Evolutionary conservation across 2,113 vertebrate genomes (phyloP).

Genomic region (Onychorhynchus coronatus): DNA sequence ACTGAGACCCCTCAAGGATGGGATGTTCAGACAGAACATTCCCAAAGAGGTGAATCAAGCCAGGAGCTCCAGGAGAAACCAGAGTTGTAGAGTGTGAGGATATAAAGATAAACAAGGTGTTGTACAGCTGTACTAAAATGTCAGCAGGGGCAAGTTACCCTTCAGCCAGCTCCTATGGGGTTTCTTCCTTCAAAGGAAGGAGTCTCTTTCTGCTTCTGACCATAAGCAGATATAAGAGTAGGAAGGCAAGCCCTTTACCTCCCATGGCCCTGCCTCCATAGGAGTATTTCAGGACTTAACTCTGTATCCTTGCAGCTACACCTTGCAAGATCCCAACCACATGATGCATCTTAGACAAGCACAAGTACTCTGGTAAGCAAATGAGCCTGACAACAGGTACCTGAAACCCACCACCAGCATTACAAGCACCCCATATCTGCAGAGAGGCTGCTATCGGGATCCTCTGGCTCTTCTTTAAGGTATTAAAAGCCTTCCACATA

Average conservation of each 20-base stretch:
- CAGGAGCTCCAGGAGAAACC: not conserved
- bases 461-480: not conserved
- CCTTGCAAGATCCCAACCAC: not conserved
- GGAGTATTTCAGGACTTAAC: not conserved
- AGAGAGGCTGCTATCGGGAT: not conserved
- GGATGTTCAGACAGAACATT: not conserved
- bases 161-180: not conserved
- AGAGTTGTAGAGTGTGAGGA: accelerated
- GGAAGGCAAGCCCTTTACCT: not conserved
- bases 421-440: not conserved
- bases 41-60: not conserved
- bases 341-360: not conserved
- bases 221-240: not conserved
- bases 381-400: not conserved
- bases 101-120: not conserved
- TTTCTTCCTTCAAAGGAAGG: not conserved
- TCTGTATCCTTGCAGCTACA: not conserved
- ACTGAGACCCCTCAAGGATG: not conserved
- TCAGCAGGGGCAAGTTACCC: not conserved
- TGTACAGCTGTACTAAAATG: not conserved
- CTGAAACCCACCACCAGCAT: not conserved
- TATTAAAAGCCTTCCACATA: not conserved
- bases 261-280: not conserved
- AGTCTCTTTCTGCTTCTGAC: not conserved
- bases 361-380: accelerated